Percentiles rank a stretch among this genome's conserved stretches.
phyloP scores from a whole-genome alignment of 2,888 invertebrate genomes.

The Drosophila flavopinicola region DNA sequence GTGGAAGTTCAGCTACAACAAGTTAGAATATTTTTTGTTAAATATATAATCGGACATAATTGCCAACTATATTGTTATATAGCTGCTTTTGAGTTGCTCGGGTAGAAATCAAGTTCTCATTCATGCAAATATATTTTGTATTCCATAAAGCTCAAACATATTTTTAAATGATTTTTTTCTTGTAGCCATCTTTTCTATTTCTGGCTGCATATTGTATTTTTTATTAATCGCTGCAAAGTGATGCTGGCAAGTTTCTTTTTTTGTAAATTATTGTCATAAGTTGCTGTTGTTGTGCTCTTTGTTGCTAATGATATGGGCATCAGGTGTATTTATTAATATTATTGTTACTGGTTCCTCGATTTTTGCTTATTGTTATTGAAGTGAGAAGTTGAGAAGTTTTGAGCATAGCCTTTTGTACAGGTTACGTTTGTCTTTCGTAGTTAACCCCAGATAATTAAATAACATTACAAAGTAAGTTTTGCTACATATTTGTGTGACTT shows the following conservation, averaged over 20 bases:
- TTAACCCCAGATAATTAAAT: conserved; percentile 66
- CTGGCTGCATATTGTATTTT: conserved; percentile 31
- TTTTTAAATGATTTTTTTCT: conserved; percentile 30
- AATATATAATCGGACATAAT: not conserved
- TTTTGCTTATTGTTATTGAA: conserved; percentile 32
- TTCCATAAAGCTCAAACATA: conserved; percentile 9
- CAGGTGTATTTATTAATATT: conserved; percentile 41
- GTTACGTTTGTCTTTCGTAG: conserved; percentile 43
- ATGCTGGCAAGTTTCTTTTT: conserved; percentile 47
- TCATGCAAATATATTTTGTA: not conserved
- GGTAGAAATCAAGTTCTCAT: not conserved
- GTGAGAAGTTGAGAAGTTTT: conserved; percentile 26
- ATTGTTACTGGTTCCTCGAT: conserved; percentile 49
- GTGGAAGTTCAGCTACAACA: conserved; percentile 1
- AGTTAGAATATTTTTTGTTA: conserved; percentile 9
- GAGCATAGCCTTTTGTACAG: conserved; percentile 27
- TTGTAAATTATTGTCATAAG: conserved; percentile 36
- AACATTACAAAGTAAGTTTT: conserved; percentile 61
- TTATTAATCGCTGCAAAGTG: conserved; percentile 70
- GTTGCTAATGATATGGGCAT: conserved; percentile 76
- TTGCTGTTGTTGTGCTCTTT: conserved; percentile 42
- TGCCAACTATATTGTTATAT: not conserved
- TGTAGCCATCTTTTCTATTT: conserved; percentile 32
- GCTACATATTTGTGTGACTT: conserved; percentile 31
- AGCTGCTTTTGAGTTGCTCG: conserved; percentile 2